Conservation (phyloP, 2,797 vertebrate genomes). For the Anomalospiza imberbis region DNA sequence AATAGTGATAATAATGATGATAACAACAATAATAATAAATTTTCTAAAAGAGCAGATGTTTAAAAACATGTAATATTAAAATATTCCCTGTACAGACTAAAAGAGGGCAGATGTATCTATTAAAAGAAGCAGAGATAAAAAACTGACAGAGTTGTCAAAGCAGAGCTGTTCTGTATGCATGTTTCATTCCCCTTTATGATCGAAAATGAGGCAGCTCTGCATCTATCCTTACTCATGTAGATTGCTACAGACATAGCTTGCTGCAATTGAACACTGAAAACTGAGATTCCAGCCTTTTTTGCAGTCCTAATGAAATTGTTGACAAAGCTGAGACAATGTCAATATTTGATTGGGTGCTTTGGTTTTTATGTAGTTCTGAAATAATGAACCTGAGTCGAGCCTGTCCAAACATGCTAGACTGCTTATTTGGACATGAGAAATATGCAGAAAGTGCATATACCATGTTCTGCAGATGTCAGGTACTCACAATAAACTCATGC, state of each 20-base stretch:
- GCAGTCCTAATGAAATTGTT: conserved; percentile 36
- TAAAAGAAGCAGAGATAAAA: conserved; percentile 34
- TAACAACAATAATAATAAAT: neutral
- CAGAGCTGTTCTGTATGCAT: neutral
- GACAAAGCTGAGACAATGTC: conserved; percentile 6
- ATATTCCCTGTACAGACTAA: neutral
- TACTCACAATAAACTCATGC: neutral
- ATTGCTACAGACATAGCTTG: neutral
- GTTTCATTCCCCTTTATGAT: neutral
- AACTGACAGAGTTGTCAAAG: conserved; percentile 17
- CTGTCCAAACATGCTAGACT: neutral
- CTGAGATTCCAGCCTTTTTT: neutral
- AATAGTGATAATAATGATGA: neutral
- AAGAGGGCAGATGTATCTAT: neutral
- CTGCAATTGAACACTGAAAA: neutral
- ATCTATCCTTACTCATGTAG: neutral
- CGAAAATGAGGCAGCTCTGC: neutral
- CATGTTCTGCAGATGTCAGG: neutral
- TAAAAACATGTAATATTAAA: neutral
- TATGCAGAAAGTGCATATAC: neutral
- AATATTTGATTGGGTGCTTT: neutral
- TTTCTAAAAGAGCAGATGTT: neutral
- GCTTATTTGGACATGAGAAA: neutral
- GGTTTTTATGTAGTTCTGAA: conserved; percentile 2
- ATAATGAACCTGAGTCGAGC: neutral